A percentile compares a stretch with the other conserved stretches of the same genome.
phyloP scores from a whole-genome alignment of 2,113 vertebrate genomes.

The Eurypyga helias region DNA sequence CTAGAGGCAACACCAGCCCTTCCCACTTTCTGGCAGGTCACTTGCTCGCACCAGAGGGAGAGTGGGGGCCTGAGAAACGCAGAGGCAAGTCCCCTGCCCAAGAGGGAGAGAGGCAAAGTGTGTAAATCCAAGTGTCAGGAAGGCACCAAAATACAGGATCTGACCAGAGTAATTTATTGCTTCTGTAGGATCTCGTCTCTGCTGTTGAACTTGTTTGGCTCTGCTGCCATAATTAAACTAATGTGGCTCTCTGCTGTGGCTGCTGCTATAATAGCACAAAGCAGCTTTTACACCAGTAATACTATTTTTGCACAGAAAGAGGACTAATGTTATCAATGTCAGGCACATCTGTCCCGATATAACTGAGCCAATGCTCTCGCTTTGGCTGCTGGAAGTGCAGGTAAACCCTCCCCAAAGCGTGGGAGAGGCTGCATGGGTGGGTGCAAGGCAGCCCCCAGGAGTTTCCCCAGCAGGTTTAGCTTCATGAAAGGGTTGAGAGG shows the following conservation, averaged over 20 bases:
- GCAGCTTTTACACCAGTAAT: neutral
- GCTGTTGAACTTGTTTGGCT: neutral
- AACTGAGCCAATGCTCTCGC: neutral
- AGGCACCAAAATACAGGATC: neutral
- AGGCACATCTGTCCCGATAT: neutral
- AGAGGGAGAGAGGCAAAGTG: neutral
- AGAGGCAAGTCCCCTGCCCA: neutral
- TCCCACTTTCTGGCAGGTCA: neutral
- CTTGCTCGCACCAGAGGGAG: neutral
- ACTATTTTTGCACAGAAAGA: neutral
- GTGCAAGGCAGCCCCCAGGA: neutral
- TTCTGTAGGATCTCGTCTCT: neutral
- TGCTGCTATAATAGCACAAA: neutral
- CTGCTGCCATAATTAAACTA: neutral
- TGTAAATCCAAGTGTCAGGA: neutral
- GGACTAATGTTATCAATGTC: neutral
- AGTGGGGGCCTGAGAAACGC: neutral
- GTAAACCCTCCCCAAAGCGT: neutral
- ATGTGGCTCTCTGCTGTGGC: neutral
- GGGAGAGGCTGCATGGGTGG: neutral
- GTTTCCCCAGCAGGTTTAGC: neutral
- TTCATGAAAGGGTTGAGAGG: neutral
- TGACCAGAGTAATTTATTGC: neutral
- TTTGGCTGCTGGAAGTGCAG: neutral
- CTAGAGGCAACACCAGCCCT: neutral